A percentile compares a stretch with the other conserved stretches of the same genome.
Conservation (phyloP, 30 jellyfish, hydroid and myxozoan genomes). For the Chironex yamaguchii region DNA sequence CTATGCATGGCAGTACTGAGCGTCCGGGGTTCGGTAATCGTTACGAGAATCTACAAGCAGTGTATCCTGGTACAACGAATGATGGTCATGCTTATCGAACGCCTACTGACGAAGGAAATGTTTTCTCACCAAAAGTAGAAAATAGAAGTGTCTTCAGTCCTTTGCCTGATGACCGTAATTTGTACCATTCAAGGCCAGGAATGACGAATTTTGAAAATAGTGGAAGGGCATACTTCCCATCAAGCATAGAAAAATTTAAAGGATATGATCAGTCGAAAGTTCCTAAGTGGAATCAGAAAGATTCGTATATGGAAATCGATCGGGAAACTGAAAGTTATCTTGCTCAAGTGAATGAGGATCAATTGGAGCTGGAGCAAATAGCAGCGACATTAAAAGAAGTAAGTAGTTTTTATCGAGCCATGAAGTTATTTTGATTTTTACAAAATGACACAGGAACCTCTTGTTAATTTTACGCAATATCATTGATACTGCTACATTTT, state of each 20-base stretch:
- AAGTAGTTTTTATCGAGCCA: slow-evolving; percentile 5
- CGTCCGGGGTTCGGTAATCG: background rate
- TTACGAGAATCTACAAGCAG: background rate
- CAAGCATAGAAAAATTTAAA: background rate
- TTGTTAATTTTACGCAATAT: no score
- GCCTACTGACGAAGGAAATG: background rate
- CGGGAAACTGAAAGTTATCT: slow-evolving; percentile 65
- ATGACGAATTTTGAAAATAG: background rate
- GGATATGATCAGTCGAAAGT: background rate
- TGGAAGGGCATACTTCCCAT: background rate
- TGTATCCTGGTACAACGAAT: background rate
- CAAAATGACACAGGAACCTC: no score
- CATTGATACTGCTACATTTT: no score
- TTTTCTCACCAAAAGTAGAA: background rate
- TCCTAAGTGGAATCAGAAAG: background rate
- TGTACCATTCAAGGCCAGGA: background rate
- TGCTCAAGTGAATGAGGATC: slow-evolving; percentile 72
- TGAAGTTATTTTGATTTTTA: no score
- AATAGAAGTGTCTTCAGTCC: background rate
- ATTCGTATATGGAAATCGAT: slow-evolving; percentile 28
- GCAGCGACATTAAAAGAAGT: slow-evolving; percentile 83
- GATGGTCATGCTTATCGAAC: background rate
- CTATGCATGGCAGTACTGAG: background rate
- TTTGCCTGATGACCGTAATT: background rate
- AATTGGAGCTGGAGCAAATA: slow-evolving; percentile 73